Conservation (phyloP, 2,113 vertebrate species). For the Ramphastos sulfuratus region DNA sequence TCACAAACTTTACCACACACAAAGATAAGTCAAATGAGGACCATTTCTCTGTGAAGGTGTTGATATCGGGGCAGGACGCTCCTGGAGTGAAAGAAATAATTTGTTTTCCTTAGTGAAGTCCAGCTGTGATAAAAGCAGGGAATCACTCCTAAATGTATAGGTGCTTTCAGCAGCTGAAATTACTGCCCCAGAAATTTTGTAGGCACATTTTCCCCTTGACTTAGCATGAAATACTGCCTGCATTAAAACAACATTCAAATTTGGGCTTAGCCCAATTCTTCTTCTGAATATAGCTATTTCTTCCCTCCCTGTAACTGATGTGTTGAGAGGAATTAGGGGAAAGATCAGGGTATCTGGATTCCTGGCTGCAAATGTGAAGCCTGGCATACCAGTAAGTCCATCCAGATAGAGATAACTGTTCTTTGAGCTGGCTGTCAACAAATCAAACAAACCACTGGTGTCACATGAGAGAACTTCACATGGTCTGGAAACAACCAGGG, state of each 20-base stretch:
- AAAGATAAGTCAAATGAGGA: neutral
- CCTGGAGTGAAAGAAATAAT: neutral
- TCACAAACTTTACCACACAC: fast-evolving
- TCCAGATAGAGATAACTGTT: conserved; percentile 10
- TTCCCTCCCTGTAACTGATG: neutral
- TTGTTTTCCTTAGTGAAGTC: neutral
- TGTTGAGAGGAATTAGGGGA: neutral
- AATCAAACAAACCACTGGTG: neutral
- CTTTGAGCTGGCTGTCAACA: neutral
- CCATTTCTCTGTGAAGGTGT: neutral
- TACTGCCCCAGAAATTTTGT: neutral
- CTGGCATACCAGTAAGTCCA: conserved; percentile 23
- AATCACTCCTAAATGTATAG: neutral
- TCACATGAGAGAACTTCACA: conserved; percentile 6
- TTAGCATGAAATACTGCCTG: neutral
- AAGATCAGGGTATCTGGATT: conserved; percentile 1
- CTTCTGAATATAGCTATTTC: neutral
- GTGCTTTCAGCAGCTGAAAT: neutral
- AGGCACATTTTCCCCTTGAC: neutral
- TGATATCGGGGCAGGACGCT: neutral
- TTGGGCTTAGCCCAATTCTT: neutral
- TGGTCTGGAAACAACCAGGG: conserved; percentile 31
- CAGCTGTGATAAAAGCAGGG: neutral
- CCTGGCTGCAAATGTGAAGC: conserved; percentile 14
- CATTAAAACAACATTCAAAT: neutral